Evolutionary conservation across 2,888 invertebrate genomes (phyloP).

Genomic region (Napeogenes inachia): DNA sequence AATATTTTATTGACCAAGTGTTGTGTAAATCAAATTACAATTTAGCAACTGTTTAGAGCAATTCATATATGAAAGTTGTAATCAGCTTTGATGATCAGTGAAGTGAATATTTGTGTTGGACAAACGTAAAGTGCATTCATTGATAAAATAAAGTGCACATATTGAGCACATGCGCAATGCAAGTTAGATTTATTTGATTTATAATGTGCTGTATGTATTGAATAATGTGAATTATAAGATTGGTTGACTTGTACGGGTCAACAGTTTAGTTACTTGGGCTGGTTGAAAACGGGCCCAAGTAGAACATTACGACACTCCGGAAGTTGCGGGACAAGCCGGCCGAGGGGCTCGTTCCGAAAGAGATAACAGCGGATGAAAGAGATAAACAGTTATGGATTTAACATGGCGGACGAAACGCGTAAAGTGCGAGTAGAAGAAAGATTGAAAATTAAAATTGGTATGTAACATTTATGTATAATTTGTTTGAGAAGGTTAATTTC

Average conservation of each 20-base stretch:
- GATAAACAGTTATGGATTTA: conserved; percentile 88
- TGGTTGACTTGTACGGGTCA: conserved; percentile 45
- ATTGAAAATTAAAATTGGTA: conserved; percentile 96
- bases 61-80: conserved; percentile 27
- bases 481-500: conserved; percentile 9
- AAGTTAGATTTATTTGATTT: conserved; percentile 46
- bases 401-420: conserved; percentile 94
- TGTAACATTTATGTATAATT: conserved; percentile 62
- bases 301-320: conserved; percentile 77
- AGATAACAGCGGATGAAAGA: conserved; percentile 78
- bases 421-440: conserved; percentile 95
- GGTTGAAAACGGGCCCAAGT: conserved; percentile 62
- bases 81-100: conserved; percentile 34
- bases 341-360: conserved; percentile 75
- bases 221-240: conserved; percentile 47
- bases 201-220: conserved; percentile 23
- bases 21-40: conserved; percentile 42
- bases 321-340: conserved; percentile 75
- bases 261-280: conserved; percentile 40
- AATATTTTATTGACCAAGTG: conserved; percentile 57
- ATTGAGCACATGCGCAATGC: conserved; percentile 68
- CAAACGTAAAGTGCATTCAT: conserved; percentile 61
- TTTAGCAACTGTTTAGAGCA: conserved; percentile 29
- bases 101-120: conserved; percentile 39
- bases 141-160: conserved; percentile 63